These are phyloP conservation scores for Axinella damicornis DNA, from an alignment of 37 sponge, comb jelly and placozoan genomes.

Conservation along the genomic window DNA sequence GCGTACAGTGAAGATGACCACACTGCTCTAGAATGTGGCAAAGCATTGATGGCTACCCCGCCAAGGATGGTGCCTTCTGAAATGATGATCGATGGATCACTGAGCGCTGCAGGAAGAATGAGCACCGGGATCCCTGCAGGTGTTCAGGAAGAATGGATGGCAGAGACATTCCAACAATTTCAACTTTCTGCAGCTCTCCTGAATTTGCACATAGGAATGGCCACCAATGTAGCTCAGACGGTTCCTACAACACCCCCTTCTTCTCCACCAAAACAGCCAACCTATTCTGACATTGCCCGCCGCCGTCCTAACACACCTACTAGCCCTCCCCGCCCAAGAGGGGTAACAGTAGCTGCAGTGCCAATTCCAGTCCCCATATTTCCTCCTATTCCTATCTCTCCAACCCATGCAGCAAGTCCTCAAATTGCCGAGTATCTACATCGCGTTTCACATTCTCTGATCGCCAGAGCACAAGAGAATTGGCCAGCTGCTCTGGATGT, in stretches of 20 bases:
- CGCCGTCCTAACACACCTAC: too few species aligned
- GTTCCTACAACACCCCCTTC: too few species aligned
- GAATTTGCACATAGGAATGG: too few species aligned
- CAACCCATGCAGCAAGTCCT: not conserved
- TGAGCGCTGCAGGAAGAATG: constrained; percentile 17
- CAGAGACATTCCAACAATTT: too few species aligned
- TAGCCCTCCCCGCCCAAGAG: too few species aligned
- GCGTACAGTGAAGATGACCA: constrained; percentile 20
- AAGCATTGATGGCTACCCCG: constrained; percentile 28
- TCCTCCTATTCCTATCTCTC: not conserved
- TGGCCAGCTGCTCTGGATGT: not conserved
- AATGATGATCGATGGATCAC: constrained; percentile 1
- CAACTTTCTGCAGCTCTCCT: too few species aligned
- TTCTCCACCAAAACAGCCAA: too few species aligned
- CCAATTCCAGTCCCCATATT: not conserved
- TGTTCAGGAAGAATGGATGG: too few species aligned
- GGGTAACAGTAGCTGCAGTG: not conserved
- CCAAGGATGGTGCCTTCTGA: constrained; percentile 16
- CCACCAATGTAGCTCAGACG: too few species aligned
- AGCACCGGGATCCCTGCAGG: constrained; percentile 11
- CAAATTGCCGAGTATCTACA: not conserved
- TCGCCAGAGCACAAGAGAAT: too few species aligned
- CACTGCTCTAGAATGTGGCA: constrained; percentile 45
- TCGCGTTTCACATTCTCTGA: not conserved
- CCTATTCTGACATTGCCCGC: too few species aligned